phyloP scores from a whole-genome alignment of 2,797 vertebrate species.

The Eulemur albifrons region DNA sequence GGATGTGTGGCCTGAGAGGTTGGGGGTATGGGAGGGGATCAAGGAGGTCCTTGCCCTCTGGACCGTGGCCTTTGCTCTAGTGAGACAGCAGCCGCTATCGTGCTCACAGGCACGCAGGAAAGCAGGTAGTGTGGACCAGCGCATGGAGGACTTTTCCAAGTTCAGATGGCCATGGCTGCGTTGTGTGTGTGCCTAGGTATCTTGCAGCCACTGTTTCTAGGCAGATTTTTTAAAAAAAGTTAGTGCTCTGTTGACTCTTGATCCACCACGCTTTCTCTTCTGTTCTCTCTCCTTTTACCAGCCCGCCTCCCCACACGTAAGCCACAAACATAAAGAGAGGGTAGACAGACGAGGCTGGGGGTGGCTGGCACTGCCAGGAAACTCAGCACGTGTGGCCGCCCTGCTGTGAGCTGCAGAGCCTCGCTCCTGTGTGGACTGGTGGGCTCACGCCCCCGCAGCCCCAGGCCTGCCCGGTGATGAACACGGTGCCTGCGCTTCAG shows the following conservation, averaged over 20 bases:
- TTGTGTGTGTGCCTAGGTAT: background rate
- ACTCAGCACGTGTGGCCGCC: fast-evolving
- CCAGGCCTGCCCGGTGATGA: background rate
- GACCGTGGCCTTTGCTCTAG: background rate
- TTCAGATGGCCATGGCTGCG: fast-evolving
- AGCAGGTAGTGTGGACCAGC: background rate
- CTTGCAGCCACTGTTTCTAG: background rate
- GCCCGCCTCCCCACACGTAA: background rate
- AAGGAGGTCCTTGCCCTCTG: background rate
- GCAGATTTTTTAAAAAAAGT: background rate
- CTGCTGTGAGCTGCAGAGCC: background rate
- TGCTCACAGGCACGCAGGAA: fast-evolving
- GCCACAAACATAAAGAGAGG: background rate
- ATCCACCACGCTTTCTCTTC: background rate
- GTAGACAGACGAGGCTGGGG: background rate
- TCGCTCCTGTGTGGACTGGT: no score
- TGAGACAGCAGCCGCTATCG: background rate
- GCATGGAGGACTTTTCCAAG: no score
- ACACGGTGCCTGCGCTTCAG: no score
- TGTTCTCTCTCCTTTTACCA: background rate
- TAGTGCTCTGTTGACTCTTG: background rate
- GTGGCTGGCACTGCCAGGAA: background rate
- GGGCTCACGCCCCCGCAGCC: background rate
- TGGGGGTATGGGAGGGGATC: background rate
- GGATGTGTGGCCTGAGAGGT: background rate